A percentile compares a stretch with the other conserved stretches of the same genome.
These are phyloP conservation scores for Camponotus pennsylvanicus DNA, from an alignment of 1,140 invertebrate genomes.

Conservation along the genomic window DNA sequence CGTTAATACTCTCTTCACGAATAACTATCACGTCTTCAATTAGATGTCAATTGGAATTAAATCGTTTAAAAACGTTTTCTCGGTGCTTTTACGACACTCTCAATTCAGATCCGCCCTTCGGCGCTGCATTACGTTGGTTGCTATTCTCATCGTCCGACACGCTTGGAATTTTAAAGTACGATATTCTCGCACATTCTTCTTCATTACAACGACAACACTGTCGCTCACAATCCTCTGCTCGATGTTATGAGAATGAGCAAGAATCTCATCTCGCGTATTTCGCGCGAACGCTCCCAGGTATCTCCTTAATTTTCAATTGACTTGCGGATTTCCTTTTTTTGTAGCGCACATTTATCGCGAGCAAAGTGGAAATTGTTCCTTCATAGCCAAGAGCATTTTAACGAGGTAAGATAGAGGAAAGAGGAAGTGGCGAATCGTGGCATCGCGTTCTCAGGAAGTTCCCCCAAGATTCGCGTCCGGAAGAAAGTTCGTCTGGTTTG, in stretches of 20 bases:
- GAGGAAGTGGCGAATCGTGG: background rate
- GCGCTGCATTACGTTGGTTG: background rate
- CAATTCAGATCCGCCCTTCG: background rate
- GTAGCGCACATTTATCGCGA: background rate
- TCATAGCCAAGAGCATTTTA: background rate
- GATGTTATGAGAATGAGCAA: background rate
- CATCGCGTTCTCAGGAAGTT: background rate
- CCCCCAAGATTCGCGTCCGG: background rate
- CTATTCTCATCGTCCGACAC: background rate
- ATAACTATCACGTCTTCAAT: background rate
- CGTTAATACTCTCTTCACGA: background rate
- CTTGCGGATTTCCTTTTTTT: background rate
- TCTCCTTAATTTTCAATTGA: constrained; percentile 47
- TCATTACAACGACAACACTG: constrained; percentile 3
- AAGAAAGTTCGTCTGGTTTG: background rate
- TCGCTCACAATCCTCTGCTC: background rate
- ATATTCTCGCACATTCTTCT: constrained; percentile 14
- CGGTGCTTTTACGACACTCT: background rate
- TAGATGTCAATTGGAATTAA: background rate
- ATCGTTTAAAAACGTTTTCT: background rate
- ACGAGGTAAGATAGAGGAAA: background rate
- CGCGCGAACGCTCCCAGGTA: background rate
- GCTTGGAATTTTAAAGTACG: constrained; percentile 17
- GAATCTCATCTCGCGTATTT: background rate
- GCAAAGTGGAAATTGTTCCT: background rate